Evolutionary conservation across 2,888 invertebrate genomes (phyloP).

Genomic region (Nephrotoma appendiculata): DNA sequence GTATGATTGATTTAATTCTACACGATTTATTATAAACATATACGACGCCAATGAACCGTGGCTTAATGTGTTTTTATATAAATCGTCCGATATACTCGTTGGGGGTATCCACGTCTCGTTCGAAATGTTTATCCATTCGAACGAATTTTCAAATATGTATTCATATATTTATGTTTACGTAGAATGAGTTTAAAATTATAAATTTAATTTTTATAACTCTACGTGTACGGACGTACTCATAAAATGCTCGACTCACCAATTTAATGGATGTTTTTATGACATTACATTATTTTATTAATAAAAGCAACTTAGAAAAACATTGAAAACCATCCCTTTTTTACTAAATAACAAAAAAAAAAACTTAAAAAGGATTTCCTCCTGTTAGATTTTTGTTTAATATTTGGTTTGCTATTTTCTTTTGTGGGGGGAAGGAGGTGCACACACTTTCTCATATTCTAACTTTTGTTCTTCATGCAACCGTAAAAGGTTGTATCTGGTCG

Average conservation of each 20-base stretch:
- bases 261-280: background rate
- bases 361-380: background rate
- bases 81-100: too few relatives aligned
- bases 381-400: background rate
- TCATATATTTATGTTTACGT: too few relatives aligned
- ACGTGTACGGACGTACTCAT: background rate
- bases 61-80: background rate
- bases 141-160: background rate
- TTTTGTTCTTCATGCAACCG: background rate
- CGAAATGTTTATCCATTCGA: background rate
- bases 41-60: background rate
- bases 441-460: background rate
- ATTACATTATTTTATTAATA: background rate
- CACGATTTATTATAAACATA: background rate
- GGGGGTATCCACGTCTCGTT: background rate
- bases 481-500: background rate
- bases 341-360: background rate
- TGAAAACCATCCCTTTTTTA: background rate
- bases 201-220: background rate
- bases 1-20: background rate
- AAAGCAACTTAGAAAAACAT: background rate
- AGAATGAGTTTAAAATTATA: background rate
- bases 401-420: background rate
- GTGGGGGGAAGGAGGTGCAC: background rate
- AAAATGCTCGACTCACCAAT: background rate